Base-by-base conservation (phyloP, 2,797 vertebrate genomes). In the Anolis apletophallus region DNA sequence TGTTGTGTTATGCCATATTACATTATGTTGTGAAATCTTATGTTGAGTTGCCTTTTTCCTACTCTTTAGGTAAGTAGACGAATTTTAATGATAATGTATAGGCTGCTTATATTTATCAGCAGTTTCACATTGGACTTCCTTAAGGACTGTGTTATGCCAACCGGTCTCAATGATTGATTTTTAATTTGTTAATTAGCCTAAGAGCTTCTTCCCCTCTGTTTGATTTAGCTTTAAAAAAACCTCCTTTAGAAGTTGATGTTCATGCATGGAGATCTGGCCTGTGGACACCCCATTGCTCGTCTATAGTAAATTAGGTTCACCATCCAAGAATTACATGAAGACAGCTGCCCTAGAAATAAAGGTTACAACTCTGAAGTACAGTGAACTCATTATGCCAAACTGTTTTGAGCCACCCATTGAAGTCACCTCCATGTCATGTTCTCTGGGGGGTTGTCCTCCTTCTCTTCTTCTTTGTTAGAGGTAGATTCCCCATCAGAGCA, bases 221-320 rank as follows among this genome's bases (percentile, higher is more conserved):
- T 85, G 21, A 72, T 17, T 46, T 79, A 57, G 52, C 67, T 72
- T 71, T 85, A 26, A 71, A n/a, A 57, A 79, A n/a, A 13, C 26
- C 17, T 59, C 19, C 17, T 26, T 64, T 12, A 79, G 72, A 72
- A 72, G 46, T 46, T n/a, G n/a, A 17, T 67, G 32, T 85, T 71
- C 32, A 57, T 19, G 32, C 26, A 57, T 21, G 34, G 61, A n/a
- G 34, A 71, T 29, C 23, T 85, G 32, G 16, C 52, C 68, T 21
- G 16, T 36, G 57, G 67, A 78, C 3, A 2, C 16, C 84, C 52
- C 11, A 32, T 32, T 82, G 19, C 32, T 71, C 9, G 23, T n/a
- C 50, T 12, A 54, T 32, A 50, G 40, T 5, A 78, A 78, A 78
- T 78, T 8, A 36, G 55, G 17, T 11, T 69, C 32, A 36, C 59